Percentiles rank a stretch among this genome's conserved stretches.
Evolutionary conservation across 2,113 vertebrate species (phyloP).

Genomic region (Ptychochromis oligacanthus): DNA sequence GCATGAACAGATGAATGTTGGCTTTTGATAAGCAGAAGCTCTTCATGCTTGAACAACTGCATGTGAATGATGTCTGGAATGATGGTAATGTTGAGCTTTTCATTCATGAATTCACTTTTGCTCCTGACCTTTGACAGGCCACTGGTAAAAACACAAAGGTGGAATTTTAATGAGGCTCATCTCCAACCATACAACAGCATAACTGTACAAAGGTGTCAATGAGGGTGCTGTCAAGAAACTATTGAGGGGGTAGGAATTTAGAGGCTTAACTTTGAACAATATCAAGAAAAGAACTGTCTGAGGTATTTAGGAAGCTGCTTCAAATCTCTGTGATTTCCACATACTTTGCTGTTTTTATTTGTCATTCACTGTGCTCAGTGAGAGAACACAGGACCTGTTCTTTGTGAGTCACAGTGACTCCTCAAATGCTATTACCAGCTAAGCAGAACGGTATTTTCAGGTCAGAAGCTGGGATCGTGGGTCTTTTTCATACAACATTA

Average conservation of each 20-base stretch:
- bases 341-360: not conserved
- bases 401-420: not conserved
- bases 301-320: not conserved
- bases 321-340: not conserved
- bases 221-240: not conserved
- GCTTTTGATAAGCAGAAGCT: not conserved
- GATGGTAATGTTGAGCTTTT: not conserved
- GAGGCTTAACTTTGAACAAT: not conserved
- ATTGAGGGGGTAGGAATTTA: not conserved
- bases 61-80: not conserved
- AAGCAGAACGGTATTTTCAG: slow-evolving; percentile 19
- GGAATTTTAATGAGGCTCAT: slow-evolving; percentile 24
- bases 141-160: not conserved
- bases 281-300: not conserved
- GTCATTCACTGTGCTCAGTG: not conserved
- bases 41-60: not conserved
- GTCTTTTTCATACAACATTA: slow-evolving; percentile 31
- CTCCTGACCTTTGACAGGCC: not conserved
- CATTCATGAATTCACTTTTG: not conserved
- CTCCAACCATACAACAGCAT: not conserved
- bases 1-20: not conserved
- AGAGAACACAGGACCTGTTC: not conserved
- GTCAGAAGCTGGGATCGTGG: slow-evolving; percentile 14
- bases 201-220: fast-evolving
- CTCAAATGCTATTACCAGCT: not conserved